phyloP scores from a whole-genome alignment of 2,113 vertebrate genomes.

The Brachyistius frenatus region DNA sequence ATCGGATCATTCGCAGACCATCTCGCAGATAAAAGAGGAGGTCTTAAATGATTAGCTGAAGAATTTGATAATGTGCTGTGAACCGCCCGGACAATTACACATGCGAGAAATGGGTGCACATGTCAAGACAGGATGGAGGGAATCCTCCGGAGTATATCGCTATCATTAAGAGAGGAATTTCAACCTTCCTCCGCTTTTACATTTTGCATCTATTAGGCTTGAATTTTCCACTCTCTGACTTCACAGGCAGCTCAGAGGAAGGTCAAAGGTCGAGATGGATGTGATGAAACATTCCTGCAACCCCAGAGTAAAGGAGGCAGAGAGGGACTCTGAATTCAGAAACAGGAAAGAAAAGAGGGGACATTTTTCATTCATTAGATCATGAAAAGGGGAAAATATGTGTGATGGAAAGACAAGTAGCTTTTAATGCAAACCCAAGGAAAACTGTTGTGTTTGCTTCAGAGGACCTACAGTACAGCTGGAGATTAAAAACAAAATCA shows the following conservation, averaged over 20 bases:
- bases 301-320: neutral
- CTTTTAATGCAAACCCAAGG: too few species aligned
- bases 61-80: conserved; percentile 75
- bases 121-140: conserved; percentile 14
- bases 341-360: neutral
- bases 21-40: conserved; percentile 73
- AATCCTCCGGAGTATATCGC: conserved; percentile 46
- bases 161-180: conserved; percentile 56
- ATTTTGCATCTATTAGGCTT: conserved; percentile 67
- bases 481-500: too few species aligned
- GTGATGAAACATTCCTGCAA: conserved; percentile 75
- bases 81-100: conserved; percentile 61
- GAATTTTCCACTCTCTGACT: conserved; percentile 1
- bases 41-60: conserved; percentile 82
- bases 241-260: conserved; percentile 35
- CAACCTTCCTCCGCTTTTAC: conserved; percentile 53
- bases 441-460: neutral
- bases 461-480: neutral
- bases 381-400: too few species aligned
- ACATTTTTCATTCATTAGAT: too few species aligned
- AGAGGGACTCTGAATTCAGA: conserved; percentile 1
- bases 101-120: conserved; percentile 18
- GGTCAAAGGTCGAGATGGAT: conserved; percentile 66
- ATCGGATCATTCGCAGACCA: conserved; percentile 66
- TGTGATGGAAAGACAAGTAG: too few species aligned